These are phyloP conservation scores for Artemia franciscana DNA, from an alignment of 1,140 invertebrate genomes.

Conservation along the genomic window DNA sequence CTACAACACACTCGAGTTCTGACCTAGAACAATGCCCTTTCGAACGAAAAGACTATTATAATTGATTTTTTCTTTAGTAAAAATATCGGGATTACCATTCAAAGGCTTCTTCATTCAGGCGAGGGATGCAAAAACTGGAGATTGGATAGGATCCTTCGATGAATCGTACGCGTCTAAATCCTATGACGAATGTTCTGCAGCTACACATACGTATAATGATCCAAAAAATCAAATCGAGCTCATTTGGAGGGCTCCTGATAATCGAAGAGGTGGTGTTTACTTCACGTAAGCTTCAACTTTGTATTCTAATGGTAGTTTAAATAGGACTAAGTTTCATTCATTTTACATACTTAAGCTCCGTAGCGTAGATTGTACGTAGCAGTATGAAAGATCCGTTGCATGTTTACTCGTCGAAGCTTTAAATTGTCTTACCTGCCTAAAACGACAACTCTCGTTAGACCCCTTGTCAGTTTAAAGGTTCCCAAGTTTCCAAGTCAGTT, in stretches of 20 bases:
- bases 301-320: slow-evolving; percentile 39
- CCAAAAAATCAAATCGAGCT: slow-evolving; percentile 43
- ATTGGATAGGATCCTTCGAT: slow-evolving; percentile 45
- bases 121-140: slow-evolving; percentile 35
- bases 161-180: slow-evolving; percentile 41
- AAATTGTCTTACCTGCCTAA: no score
- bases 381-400: no score
- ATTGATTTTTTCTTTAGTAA: slow-evolving; percentile 25
- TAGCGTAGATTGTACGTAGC: no score
- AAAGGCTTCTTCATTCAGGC: slow-evolving; percentile 59
- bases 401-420: no score
- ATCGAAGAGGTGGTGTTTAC: slow-evolving; percentile 36
- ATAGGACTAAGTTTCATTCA: no score
- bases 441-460: no score
- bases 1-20: no score
- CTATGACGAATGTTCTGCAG: slow-evolving; percentile 46
- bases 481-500: no score
- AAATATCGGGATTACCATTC: slow-evolving; percentile 32
- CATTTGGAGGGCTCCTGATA: slow-evolving; percentile 41
- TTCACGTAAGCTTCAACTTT: slow-evolving; percentile 39
- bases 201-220: slow-evolving; percentile 49
- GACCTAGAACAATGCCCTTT: no score
- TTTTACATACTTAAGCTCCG: no score
- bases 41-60: no score
- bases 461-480: no score